Conservation (phyloP, 1,140 invertebrate species). For the Capitella teleta region DNA sequence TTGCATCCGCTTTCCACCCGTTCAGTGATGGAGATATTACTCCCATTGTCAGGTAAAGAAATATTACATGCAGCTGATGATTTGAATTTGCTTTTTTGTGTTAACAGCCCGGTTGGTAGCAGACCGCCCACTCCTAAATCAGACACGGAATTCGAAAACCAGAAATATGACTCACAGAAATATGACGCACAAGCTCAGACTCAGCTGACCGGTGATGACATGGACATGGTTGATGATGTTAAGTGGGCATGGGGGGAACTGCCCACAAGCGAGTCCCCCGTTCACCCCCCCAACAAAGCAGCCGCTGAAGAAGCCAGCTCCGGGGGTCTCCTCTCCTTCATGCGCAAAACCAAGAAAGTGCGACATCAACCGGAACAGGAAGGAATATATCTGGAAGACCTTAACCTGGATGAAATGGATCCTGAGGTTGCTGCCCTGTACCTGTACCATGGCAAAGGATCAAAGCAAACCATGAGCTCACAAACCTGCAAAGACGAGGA, state of each 20-base stretch:
- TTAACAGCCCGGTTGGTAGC: slow-evolving; percentile 54
- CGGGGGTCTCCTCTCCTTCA: slow-evolving; percentile 83
- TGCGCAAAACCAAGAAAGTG: slow-evolving; percentile 44
- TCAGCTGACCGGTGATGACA: slow-evolving; percentile 43
- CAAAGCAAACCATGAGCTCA: neutral
- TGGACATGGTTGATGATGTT: slow-evolving; percentile 47
- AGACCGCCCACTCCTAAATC: slow-evolving; percentile 74
- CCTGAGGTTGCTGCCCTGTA: slow-evolving; percentile 82
- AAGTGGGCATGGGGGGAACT: slow-evolving; percentile 94
- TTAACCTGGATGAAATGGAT: slow-evolving; percentile 76
- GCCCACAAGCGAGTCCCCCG: slow-evolving; percentile 42
- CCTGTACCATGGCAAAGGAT: slow-evolving; percentile 51
- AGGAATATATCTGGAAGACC: slow-evolving; percentile 79
- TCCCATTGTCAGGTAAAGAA: slow-evolving; percentile 53
- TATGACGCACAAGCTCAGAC: slow-evolving; percentile 33
- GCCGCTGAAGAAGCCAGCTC: neutral
- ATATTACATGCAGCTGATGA: no score
- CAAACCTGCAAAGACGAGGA: slow-evolving; percentile 52
- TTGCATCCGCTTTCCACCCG: slow-evolving; percentile 59
- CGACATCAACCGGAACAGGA: slow-evolving; percentile 55
- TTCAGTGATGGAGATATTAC: slow-evolving; percentile 83
- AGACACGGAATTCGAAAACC: slow-evolving; percentile 79
- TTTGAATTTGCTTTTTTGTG: no score
- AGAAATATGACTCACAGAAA: slow-evolving; percentile 33
- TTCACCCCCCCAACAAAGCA: neutral